A percentile compares a stretch with the other conserved stretches of the same genome.
These are phyloP conservation scores for Odontomachus brunneus DNA, from an alignment of 1,140 invertebrate species.

Conservation along the genomic window DNA sequence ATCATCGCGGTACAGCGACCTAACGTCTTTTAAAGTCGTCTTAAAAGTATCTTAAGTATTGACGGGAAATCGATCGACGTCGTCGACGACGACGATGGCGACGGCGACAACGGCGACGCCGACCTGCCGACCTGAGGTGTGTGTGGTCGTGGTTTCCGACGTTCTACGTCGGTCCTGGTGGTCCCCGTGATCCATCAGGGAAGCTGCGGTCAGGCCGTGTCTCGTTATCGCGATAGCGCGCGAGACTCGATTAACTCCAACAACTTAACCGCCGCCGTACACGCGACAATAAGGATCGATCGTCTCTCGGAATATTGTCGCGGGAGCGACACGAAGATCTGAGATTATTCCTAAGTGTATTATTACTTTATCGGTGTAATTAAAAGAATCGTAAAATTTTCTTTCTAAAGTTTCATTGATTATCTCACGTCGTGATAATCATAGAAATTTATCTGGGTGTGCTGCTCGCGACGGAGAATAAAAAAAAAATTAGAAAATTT, in stretches of 20 bases:
- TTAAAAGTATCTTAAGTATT: conserved; percentile 47
- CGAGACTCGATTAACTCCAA: conserved; percentile 59
- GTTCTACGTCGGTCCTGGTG: conserved; percentile 20
- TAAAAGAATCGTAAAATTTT: too few species aligned
- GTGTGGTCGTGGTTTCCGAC: conserved; percentile 42
- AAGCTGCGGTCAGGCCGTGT: conserved; percentile 7
- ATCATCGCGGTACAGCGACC: background rate
- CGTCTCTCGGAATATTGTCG: conserved; percentile 36
- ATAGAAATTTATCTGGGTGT: too few species aligned
- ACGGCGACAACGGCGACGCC: conserved; percentile 23
- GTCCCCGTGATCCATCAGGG: conserved; percentile 52
- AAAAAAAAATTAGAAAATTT: too few species aligned
- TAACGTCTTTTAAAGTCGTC: background rate
- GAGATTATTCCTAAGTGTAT: too few species aligned
- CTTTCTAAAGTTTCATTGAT: too few species aligned
- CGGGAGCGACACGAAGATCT: background rate
- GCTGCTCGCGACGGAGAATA: too few species aligned
- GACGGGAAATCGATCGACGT: conserved; percentile 68
- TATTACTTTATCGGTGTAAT: too few species aligned
- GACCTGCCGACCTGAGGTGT: conserved; percentile 48
- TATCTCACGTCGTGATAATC: too few species aligned
- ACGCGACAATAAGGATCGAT: conserved; percentile 41
- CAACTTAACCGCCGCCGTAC: conserved; percentile 31
- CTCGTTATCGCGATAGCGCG: conserved; percentile 54
- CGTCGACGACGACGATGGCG: background rate